A percentile compares a stretch with the other conserved stretches of the same genome.
phyloP scores from a whole-genome alignment of 2,113 vertebrate genomes.

The Carlito syrichta region DNA sequence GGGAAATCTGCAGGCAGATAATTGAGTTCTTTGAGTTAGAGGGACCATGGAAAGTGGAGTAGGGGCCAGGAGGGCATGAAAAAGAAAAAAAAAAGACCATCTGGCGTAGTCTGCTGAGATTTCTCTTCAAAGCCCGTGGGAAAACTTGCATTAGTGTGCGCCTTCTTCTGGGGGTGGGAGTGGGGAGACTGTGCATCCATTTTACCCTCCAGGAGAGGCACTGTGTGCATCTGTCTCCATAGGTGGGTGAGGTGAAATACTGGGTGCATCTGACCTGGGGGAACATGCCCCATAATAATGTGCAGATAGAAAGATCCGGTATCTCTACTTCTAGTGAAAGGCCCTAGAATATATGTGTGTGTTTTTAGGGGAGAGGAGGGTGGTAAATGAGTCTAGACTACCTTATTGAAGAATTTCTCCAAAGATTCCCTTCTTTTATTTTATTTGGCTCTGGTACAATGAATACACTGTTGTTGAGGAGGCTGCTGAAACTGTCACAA shows the following conservation, averaged over 20 bases:
- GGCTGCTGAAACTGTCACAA: slow-evolving; percentile 11
- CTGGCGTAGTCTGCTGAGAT: slow-evolving; percentile 60
- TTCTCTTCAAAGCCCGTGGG: slow-evolving; percentile 59
- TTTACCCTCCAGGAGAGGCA: background rate
- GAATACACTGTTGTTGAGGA: background rate
- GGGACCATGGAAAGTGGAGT: slow-evolving; percentile 47
- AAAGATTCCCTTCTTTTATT: background rate
- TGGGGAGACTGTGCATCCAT: background rate
- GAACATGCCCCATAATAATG: background rate
- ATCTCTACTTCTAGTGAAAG: background rate
- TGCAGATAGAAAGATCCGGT: background rate
- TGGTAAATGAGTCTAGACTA: slow-evolving; percentile 13
- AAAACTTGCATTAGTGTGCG: slow-evolving; percentile 30
- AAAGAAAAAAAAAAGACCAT: slow-evolving; percentile 28
- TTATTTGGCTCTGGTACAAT: background rate
- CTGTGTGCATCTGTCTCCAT: background rate
- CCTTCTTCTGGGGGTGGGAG: background rate
- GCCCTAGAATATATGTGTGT: background rate
- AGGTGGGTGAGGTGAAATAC: background rate
- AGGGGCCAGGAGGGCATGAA: slow-evolving; percentile 47
- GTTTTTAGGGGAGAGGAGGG: background rate
- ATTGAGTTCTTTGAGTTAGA: slow-evolving; percentile 68
- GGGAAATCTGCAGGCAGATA: slow-evolving; percentile 31
- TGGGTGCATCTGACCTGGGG: background rate
- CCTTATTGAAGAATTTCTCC: slow-evolving; percentile 34